Conservation (phyloP, 2,797 vertebrate genomes). For the Spondyliosoma cantharus region DNA sequence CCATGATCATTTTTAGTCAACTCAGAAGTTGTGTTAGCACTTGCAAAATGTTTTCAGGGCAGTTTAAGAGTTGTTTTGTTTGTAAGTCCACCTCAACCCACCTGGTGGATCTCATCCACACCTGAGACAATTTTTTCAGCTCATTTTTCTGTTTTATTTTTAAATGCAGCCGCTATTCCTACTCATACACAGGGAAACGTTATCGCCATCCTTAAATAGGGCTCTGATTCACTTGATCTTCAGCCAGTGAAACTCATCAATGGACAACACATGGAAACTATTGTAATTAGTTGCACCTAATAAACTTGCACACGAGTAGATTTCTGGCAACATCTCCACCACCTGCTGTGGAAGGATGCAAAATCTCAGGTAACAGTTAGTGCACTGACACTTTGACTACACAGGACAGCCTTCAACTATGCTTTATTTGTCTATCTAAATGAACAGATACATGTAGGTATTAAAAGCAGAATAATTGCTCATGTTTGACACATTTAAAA, state of each 20-base stretch:
- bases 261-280: no score
- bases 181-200: no score
- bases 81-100: background rate
- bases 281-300: no score
- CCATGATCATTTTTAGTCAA: background rate
- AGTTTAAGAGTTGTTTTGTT: background rate
- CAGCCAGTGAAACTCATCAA: no score
- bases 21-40: background rate
- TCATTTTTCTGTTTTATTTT: no score
- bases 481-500: background rate
- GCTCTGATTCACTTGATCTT: no score
- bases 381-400: background rate
- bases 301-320: background rate
- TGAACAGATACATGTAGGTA: background rate
- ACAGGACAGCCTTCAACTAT: background rate
- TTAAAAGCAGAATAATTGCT: background rate
- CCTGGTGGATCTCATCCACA: background rate
- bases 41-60: background rate
- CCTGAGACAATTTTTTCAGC: background rate
- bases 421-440: background rate
- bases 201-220: no score
- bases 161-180: no score
- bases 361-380: background rate
- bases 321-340: background rate
- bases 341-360: conserved; percentile 1